phyloP scores from a whole-genome alignment of 2,113 vertebrate genomes.

The Thalassarche chlororhynchos region DNA sequence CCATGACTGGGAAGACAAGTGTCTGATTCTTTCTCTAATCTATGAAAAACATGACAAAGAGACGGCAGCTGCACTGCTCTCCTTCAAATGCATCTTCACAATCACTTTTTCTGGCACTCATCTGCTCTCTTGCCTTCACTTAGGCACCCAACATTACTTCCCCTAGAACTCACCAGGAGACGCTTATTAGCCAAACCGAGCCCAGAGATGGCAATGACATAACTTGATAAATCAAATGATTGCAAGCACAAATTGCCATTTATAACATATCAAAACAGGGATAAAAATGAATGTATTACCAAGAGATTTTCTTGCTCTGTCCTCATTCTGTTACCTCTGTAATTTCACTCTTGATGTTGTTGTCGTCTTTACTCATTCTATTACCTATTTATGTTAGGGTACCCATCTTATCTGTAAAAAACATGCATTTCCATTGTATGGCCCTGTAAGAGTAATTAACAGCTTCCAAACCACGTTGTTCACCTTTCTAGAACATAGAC shows the following conservation, averaged over 20 bases:
- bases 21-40: neutral
- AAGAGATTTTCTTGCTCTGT: neutral
- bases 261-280: neutral
- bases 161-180: neutral
- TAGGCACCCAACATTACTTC: neutral
- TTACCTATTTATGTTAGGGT: neutral
- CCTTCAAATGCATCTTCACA: neutral
- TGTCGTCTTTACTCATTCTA: neutral
- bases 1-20: neutral
- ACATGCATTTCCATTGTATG: neutral
- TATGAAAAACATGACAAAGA: neutral
- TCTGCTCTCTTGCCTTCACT: neutral
- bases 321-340: neutral
- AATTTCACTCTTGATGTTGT: neutral
- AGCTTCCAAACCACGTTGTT: neutral
- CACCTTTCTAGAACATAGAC: neutral
- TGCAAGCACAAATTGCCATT: neutral
- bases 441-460: neutral
- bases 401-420: neutral
- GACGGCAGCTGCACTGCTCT: neutral
- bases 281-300: neutral
- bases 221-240: neutral
- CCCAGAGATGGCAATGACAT: neutral
- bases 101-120: neutral
- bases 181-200: neutral